Conservation (phyloP, 2,113 vertebrate species). For the Ictalurus punctatus region DNA sequence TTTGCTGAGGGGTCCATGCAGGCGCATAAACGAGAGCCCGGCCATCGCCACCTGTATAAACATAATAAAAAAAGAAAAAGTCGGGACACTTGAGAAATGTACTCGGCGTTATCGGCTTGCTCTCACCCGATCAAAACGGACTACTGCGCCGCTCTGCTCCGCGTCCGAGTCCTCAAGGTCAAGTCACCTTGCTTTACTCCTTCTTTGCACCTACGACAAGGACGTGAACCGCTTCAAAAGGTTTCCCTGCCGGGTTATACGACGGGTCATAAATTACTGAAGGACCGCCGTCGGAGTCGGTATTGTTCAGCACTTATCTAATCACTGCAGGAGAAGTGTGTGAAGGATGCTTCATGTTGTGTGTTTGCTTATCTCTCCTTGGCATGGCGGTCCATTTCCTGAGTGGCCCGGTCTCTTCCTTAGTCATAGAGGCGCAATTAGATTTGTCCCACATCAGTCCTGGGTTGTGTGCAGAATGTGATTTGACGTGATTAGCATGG, state of each 20-base stretch:
- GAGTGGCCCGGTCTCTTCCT: conserved; percentile 44
- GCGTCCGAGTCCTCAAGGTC: background rate
- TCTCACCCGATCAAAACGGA: background rate
- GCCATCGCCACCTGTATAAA: background rate
- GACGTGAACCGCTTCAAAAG: background rate
- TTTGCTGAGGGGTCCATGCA: background rate
- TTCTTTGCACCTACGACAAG: background rate
- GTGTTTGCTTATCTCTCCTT: conserved; percentile 67
- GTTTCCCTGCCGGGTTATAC: background rate
- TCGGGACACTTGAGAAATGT: background rate
- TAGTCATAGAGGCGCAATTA: conserved; percentile 66
- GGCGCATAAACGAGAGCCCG: background rate
- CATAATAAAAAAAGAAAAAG: background rate
- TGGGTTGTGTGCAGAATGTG: conserved; percentile 68
- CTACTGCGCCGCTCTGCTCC: background rate
- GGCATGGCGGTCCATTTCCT: conserved; percentile 68
- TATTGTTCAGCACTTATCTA: conserved; percentile 49
- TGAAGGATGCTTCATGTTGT: conserved; percentile 45
- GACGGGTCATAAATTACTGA: conserved; percentile 2
- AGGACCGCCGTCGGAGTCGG: conserved; percentile 6
- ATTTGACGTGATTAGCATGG: conserved; percentile 72
- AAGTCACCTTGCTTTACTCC: background rate
- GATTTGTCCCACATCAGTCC: conserved; percentile 70
- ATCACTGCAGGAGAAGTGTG: conserved; percentile 45
- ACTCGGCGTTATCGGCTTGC: background rate